These are phyloP conservation scores for Apamea sordens DNA, from an alignment of 2,888 invertebrate genomes.

Conservation along the genomic window DNA sequence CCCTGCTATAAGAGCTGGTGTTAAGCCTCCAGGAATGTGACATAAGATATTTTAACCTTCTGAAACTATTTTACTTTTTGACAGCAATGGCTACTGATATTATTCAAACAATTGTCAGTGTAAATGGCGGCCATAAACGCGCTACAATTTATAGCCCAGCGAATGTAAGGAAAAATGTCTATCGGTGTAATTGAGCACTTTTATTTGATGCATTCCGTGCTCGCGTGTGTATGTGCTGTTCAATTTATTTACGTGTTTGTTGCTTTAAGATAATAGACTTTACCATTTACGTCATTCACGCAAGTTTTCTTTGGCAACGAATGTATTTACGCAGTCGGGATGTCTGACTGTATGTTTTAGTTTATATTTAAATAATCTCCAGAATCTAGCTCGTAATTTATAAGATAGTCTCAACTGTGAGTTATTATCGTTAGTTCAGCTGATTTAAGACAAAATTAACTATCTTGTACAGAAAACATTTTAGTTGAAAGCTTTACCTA, in stretches of 20 bases:
- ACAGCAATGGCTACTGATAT: slow-evolving; percentile 9
- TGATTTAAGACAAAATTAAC: not conserved
- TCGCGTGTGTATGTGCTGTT: slow-evolving; percentile 40
- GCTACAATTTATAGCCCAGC: slow-evolving; percentile 18
- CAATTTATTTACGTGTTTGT: slow-evolving; percentile 38
- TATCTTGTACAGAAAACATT: slow-evolving; percentile 2
- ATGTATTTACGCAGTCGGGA: slow-evolving; percentile 19
- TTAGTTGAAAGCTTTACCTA: not conserved
- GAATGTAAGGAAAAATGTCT: slow-evolving; percentile 25
- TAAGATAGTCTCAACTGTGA: not conserved
- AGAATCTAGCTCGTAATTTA: slow-evolving; percentile 16
- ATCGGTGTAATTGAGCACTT: slow-evolving; percentile 41
- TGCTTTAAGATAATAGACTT: slow-evolving; percentile 31
- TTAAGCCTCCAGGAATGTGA: not conserved
- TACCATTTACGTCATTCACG: slow-evolving; percentile 22
- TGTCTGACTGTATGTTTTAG: slow-evolving; percentile 25
- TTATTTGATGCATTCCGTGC: slow-evolving; percentile 36
- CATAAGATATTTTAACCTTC: not conserved
- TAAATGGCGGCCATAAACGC: slow-evolving; percentile 32
- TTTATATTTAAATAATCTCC: slow-evolving; percentile 1
- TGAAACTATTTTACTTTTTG: slow-evolving; percentile 1
- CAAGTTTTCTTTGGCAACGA: slow-evolving; percentile 30
- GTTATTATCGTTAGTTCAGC: not conserved
- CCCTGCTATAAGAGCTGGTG: no score
- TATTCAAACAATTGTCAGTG: slow-evolving; percentile 49